Conservation (phyloP, 2,113 vertebrate species). For the Mormyrus lacerda region DNA sequence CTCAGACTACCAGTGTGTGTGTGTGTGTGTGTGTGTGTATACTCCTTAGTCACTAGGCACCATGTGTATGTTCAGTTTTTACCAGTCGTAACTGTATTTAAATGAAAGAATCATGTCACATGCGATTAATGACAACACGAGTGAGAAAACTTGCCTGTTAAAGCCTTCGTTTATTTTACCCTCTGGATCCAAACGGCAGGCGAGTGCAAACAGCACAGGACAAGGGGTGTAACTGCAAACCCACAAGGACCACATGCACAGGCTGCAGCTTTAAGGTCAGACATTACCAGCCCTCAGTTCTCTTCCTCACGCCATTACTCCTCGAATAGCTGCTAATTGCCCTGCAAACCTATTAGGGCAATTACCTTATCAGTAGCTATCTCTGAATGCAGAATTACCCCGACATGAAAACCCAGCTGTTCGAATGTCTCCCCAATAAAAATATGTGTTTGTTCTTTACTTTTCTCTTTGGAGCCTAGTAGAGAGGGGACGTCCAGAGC, state of each 20-base stretch:
- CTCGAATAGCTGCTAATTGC: conserved; percentile 29
- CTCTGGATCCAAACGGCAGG: background rate
- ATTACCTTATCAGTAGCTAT: conserved; percentile 35
- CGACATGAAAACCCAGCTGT: conserved; percentile 12
- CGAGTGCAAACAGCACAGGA: too few relatives aligned
- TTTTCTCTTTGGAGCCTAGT: background rate
- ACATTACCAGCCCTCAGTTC: conserved; percentile 32
- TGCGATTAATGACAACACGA: background rate
- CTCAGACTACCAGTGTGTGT: background rate
- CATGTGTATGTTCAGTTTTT: background rate
- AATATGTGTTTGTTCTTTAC: background rate
- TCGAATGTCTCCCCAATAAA: background rate
- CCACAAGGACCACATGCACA: background rate
- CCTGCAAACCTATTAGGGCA: conserved; percentile 38
- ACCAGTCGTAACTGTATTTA: background rate
- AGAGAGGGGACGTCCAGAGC: background rate
- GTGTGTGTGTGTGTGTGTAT: background rate
- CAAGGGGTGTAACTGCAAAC: background rate
- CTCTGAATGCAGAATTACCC: conserved; percentile 2
- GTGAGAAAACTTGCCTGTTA: background rate
- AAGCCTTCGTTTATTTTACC: background rate
- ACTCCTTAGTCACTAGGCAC: background rate
- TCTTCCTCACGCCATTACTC: conserved; percentile 31
- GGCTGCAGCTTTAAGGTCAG: background rate
- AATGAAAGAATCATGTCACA: background rate